A percentile compares a stretch with the other conserved stretches of the same genome.
Conservation (phyloP, 2,888 invertebrate species). For the Steinernema scapterisci region DNA sequence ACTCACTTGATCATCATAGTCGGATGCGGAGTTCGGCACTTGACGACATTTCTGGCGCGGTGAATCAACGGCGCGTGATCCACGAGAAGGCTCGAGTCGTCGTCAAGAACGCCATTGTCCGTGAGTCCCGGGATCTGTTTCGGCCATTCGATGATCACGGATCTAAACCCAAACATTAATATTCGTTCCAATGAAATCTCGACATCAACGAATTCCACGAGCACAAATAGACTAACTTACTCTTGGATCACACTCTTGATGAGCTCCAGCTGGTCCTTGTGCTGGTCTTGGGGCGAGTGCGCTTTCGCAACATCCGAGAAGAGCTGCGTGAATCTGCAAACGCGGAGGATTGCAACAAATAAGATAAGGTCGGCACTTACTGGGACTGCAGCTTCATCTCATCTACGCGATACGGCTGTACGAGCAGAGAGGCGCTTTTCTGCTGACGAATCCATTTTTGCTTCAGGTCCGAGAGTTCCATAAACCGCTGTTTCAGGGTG, state of each 20-base stretch:
- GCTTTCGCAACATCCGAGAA: conserved; percentile 40
- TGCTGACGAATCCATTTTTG: conserved; percentile 11
- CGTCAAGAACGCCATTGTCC: conserved; percentile 35
- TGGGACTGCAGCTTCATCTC: conserved; percentile 15
- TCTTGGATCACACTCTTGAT: conserved; percentile 44
- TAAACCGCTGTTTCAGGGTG: background rate
- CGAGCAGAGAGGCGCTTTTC: conserved; percentile 26
- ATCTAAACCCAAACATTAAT: conserved; percentile 36
- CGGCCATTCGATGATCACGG: conserved; percentile 56
- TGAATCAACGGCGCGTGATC: conserved; percentile 58
- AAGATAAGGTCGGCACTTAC: background rate
- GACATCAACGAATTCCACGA: too few species aligned
- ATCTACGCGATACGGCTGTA: conserved; percentile 3
- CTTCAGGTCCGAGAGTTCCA: conserved; percentile 10
- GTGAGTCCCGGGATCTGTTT: conserved; percentile 42
- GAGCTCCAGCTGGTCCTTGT: conserved; percentile 41
- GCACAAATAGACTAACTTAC: conserved; percentile 30
- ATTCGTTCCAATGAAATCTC: background rate
- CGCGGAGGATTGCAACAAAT: background rate
- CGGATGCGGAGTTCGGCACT: conserved; percentile 57
- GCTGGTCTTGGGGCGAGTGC: conserved; percentile 41
- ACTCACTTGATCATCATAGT: conserved; percentile 58
- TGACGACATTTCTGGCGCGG: conserved; percentile 56
- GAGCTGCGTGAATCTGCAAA: conserved; percentile 41
- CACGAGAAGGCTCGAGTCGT: conserved; percentile 39